These are phyloP conservation scores for Lasius fuliginosus DNA, from an alignment of 2,888 invertebrate genomes.

Conservation along the genomic window DNA sequence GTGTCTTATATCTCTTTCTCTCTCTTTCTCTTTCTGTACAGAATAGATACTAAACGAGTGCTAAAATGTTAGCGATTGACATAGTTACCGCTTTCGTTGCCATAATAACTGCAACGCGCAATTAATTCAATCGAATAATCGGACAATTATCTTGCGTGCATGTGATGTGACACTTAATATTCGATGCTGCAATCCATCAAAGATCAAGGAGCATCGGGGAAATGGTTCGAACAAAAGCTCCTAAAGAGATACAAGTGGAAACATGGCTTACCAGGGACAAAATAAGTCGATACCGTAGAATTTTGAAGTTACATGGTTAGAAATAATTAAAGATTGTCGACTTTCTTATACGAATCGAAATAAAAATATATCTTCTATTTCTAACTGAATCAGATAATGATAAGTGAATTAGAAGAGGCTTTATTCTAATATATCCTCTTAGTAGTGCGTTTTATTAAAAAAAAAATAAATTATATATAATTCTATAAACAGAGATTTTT, in stretches of 20 bases:
- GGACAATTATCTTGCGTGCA: conserved; percentile 9
- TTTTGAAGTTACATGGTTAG: conserved; percentile 89
- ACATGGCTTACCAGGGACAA: conserved; percentile 90
- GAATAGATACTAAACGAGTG: background rate
- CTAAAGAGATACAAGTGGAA: conserved; percentile 83
- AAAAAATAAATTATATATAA: conserved; percentile 12
- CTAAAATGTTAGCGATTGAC: conserved; percentile 8
- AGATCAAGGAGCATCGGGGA: background rate
- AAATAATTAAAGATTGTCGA: conserved; percentile 13
- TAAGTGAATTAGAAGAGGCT: background rate
- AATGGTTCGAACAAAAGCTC: conserved; percentile 11
- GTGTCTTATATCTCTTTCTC: background rate
- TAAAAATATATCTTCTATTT: background rate
- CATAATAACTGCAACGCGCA: conserved; percentile 18
- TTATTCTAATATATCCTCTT: background rate
- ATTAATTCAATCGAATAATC: conserved; percentile 24
- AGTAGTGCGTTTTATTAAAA: background rate
- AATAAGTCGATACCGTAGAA: conserved; percentile 89
- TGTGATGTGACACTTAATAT: conserved; percentile 14
- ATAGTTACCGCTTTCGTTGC: conserved; percentile 36
- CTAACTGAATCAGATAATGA: background rate
- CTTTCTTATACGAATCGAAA: background rate
- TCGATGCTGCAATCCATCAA: conserved; percentile 8
- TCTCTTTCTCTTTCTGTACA: background rate
- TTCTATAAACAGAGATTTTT: conserved; percentile 2